A percentile compares a stretch with the other conserved stretches of the same genome.
These are phyloP conservation scores for Troilus luridus DNA, from an alignment of 2,888 invertebrate species.

Conservation along the genomic window DNA sequence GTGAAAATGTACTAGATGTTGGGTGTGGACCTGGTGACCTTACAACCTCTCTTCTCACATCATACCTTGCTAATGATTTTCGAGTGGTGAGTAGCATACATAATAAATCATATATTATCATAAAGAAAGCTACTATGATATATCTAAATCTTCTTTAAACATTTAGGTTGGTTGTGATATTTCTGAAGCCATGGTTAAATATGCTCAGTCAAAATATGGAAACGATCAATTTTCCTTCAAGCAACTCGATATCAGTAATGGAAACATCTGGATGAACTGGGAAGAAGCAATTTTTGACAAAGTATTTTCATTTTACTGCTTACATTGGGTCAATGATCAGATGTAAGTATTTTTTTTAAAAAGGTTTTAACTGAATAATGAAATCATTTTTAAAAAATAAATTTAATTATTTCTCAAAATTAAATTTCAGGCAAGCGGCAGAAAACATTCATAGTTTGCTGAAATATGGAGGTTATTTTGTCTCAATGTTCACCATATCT, in stretches of 20 bases:
- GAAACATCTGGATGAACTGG: constrained; percentile 66
- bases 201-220: constrained; percentile 70
- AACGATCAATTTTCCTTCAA: constrained; percentile 63
- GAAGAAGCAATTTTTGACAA: constrained; percentile 74
- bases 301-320: constrained; percentile 82
- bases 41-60: constrained; percentile 72
- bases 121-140: not conserved
- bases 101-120: not conserved
- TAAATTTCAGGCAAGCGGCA: constrained; percentile 74
- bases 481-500: constrained; percentile 79
- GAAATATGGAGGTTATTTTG: constrained; percentile 78
- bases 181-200: constrained; percentile 79
- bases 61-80: constrained; percentile 72
- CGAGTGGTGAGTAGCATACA: constrained; percentile 61
- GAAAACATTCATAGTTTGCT: constrained; percentile 78
- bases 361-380: too few species aligned
- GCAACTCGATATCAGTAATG: constrained; percentile 74
- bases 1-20: constrained; percentile 71
- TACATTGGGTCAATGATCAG: constrained; percentile 85
- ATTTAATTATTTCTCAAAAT: not conserved
- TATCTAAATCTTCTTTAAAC: not conserved
- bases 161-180: constrained; percentile 77
- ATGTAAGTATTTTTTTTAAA: constrained; percentile 70
- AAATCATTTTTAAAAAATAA: constrained; percentile 6
- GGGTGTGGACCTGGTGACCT: constrained; percentile 68